phyloP scores from a whole-genome alignment of 2,113 vertebrate genomes.

The Piaya cayana region DNA sequence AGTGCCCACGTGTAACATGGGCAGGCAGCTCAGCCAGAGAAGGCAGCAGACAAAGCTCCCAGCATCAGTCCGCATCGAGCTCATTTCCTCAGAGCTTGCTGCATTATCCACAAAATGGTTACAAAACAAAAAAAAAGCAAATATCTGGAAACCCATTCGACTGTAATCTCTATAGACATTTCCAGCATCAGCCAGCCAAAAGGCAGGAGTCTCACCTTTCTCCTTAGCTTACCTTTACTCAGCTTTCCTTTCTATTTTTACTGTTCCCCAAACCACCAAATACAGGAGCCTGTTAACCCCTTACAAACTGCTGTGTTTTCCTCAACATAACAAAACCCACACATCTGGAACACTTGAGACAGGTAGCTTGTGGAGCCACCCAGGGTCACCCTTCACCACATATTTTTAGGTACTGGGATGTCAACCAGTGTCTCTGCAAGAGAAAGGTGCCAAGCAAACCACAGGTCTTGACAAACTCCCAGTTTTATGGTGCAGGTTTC shows the following conservation, averaged over 20 bases:
- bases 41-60: neutral
- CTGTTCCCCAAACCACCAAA: neutral
- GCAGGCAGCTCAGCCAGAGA: neutral
- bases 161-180: neutral
- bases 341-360: accelerated
- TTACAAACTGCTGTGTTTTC: neutral
- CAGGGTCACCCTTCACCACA: neutral
- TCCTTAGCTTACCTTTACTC: neutral
- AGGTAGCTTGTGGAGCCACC: neutral
- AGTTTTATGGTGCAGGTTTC: accelerated
- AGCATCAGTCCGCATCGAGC: neutral
- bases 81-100: neutral
- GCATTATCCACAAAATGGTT: neutral
- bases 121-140: neutral
- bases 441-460: neutral
- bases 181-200: neutral
- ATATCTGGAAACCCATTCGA: neutral
- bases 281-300: neutral
- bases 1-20: accelerated
- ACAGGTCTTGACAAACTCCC: neutral
- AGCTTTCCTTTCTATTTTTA: neutral
- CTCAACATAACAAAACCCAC: neutral
- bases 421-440: accelerated
- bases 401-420: neutral
- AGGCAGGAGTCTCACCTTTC: neutral